These are phyloP conservation scores for Muscicapa striata DNA, from an alignment of 2,797 vertebrate genomes.

Conservation along the genomic window DNA sequence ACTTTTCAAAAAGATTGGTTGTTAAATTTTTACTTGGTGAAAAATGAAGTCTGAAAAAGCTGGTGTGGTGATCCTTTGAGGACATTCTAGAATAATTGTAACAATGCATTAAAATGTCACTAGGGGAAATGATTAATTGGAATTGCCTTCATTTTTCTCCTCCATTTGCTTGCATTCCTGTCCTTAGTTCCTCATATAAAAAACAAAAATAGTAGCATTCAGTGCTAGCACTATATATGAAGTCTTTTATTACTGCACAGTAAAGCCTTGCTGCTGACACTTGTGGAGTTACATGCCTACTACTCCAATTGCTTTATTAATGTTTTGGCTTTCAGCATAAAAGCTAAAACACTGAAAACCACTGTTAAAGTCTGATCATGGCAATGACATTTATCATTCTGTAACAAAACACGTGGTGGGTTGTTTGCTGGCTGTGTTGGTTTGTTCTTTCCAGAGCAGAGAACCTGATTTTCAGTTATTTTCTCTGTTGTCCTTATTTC, in stretches of 20 bases:
- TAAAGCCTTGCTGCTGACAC: slow-evolving; percentile 72
- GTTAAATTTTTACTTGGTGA: slow-evolving; percentile 28
- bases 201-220: slow-evolving; percentile 60
- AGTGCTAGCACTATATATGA: slow-evolving; percentile 20
- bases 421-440: slow-evolving; percentile 41
- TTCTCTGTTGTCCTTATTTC: background rate
- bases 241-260: slow-evolving; percentile 68
- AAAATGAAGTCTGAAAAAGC: slow-evolving; percentile 45
- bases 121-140: slow-evolving; percentile 81
- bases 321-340: slow-evolving; percentile 68
- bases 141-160: slow-evolving; percentile 75
- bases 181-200: slow-evolving; percentile 46
- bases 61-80: slow-evolving; percentile 70
- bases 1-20: background rate
- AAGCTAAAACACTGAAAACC: slow-evolving; percentile 52
- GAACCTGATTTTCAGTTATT: slow-evolving; percentile 8
- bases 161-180: slow-evolving; percentile 64
- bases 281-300: slow-evolving; percentile 68
- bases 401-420: slow-evolving; percentile 20
- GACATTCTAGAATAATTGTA: slow-evolving; percentile 79
- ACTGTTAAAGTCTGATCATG: slow-evolving; percentile 42
- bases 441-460: background rate
- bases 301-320: slow-evolving; percentile 71
- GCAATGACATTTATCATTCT: slow-evolving; percentile 70
- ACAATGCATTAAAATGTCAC: slow-evolving; percentile 84